Percentiles rank a stretch among this genome's conserved stretches.
Conservation (phyloP, 2,888 invertebrate species). For the Chaetogeoica ovagalla region DNA sequence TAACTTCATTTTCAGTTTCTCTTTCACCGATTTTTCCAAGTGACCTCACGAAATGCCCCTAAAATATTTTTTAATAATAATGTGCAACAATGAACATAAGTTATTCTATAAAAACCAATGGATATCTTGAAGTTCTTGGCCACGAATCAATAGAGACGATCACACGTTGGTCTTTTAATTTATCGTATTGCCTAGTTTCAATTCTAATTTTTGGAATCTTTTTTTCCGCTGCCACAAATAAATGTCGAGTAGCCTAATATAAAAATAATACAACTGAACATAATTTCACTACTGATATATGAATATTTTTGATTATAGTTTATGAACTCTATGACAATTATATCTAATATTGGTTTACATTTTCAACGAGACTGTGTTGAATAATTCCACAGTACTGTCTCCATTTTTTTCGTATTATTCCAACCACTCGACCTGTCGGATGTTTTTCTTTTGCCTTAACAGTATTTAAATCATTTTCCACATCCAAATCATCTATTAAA, state of each 20-base stretch:
- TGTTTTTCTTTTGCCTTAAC: constrained; percentile 57
- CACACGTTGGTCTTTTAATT: constrained; percentile 80
- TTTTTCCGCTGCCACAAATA: constrained; percentile 93
- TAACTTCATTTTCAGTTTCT: constrained; percentile 94
- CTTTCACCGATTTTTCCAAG: constrained; percentile 92
- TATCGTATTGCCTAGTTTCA: constrained; percentile 88
- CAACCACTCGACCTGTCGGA: constrained; percentile 84
- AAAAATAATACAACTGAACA: constrained; percentile 6
- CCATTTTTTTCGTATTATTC: constrained; percentile 95
- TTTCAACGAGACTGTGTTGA: constrained; percentile 73
- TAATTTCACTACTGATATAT: background rate
- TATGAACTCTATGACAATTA: background rate
- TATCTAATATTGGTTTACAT: constrained; percentile 59
- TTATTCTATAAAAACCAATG: constrained; percentile 64
- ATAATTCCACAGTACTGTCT: constrained; percentile 96
- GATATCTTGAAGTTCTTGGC: constrained; percentile 91
- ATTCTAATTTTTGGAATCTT: constrained; percentile 93
- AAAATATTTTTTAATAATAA: constrained; percentile 55
- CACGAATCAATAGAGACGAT: constrained; percentile 96
- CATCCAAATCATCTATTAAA: constrained; percentile 53
- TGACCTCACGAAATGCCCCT: constrained; percentile 93
- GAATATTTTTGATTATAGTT: background rate
- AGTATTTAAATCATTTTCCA: constrained; percentile 54
- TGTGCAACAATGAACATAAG: constrained; percentile 2
- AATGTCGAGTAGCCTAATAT: constrained; percentile 67